Evolutionary conservation across 1,140 invertebrate genomes (phyloP), one percentile per base, ranked within the genome.

Genomic region (Saccostrea glomerata): DNA sequence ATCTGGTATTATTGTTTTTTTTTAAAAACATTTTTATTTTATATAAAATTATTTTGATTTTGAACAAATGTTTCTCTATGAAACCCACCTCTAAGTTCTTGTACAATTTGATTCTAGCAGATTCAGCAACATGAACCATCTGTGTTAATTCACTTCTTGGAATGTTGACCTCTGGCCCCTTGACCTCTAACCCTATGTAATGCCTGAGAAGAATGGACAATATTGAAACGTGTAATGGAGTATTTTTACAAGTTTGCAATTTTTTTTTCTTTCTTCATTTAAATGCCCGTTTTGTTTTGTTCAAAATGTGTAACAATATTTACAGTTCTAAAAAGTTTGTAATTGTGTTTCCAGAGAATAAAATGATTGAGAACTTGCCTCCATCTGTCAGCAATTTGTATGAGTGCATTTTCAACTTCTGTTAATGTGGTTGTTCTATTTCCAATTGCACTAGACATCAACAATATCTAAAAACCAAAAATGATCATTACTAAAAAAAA

Each of bases 61-160:
- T 47, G 40, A 47, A 47, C 40, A 47, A 77, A 54, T 47, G n/a
- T 13, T 73, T 13, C 23, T 82, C n/a, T 11, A 20, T 7, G n/a
- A 85, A 86, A n/a, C 20, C 89, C 85, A 94, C 94, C 93, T 94
- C 92, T 70, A 93, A 86, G 60, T 93, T 92, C 88, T 94, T 94
- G 84, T 91, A 94, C 1, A 94, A 87, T 90, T 94, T 94, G n/a
- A 94, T 92, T 91, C 94, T 92, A 12, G 93, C 90, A 30, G 93
- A 94, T 82, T 94, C 94, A 36, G 91, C 90, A 70, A 89, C 92
- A 87, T 94, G 92, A 13, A 93, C 92, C 92, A 94, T 93, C 25
- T 89, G 73, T 7, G 89, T 93, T 25, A 94, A 85, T 25, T 94
- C 92, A 70, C 90, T 88, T 58, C 92, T 88, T 20, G 87, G 86